Evolutionary conservation across 1,140 invertebrate genomes (phyloP), one percentile per base, ranked within the genome.

Genomic region (Lerema accius): DNA sequence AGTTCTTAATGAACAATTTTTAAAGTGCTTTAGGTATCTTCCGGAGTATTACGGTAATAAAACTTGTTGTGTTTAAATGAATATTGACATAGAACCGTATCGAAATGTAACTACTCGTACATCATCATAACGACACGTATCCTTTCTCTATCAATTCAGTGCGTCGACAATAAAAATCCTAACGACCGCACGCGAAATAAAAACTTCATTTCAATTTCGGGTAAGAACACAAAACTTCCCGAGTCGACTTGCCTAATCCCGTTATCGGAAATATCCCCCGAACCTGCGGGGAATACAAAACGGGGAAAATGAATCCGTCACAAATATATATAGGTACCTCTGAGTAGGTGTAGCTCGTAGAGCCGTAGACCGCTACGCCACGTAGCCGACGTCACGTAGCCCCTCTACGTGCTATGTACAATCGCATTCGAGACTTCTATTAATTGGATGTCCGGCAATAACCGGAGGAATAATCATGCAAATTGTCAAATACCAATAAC

Each of bases 301-400:
- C 59, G 68, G 55, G 65, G 64, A 76, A 78, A 81, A 80, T 81
- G 73, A 84, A 82, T 82, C 63, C 63, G 42, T 26, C n/a, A 16
- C 56, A 60, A 60, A 67, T 67, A 63, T 66, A 73, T 39, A 46
- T 68, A 71, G 26, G 42, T 50, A 42, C 46, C 28, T 17, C 13
- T 51, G 5, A 23, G 5, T 32, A 32, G 28, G 28, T 32, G 28
- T 51, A 65, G 51, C 23, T 71, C 78, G 71, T 72, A 74, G 73
- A 23, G 71, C 67, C 73, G 74, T 73, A 76, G 73, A 63, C 49
- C 45, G 68, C 72, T 76, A 83, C 75, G 76, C 39, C 63, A 39
- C 61, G 73, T 71, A 73, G 65, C 63, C 43, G 23, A 50, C 32
- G 53, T 62, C 69, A 76, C 73, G 73, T 73, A 70, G 73, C 51